These are phyloP conservation scores for Engystomops pustulosus DNA, from an alignment of 2,113 vertebrate species.

Conservation along the genomic window DNA sequence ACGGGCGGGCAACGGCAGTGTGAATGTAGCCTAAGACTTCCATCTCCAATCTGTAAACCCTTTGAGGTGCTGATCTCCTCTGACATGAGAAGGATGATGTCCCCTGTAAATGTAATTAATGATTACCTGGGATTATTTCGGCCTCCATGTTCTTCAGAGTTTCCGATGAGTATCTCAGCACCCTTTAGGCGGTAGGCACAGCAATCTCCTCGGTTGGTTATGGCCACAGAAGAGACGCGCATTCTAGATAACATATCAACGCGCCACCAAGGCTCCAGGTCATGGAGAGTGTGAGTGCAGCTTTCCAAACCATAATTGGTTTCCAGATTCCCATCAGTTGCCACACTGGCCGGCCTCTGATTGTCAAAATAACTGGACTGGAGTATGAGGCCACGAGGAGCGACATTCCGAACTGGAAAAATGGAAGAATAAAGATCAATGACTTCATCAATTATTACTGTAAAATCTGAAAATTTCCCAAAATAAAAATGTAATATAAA, in stretches of 20 bases:
- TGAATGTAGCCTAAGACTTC: no score
- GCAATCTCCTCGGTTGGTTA: constrained; percentile 22
- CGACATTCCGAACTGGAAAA: not conserved
- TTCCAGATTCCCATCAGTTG: not conserved
- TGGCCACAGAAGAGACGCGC: not conserved
- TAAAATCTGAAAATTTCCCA: no score
- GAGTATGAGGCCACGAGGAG: not conserved
- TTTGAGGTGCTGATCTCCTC: no score
- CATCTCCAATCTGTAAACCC: no score
- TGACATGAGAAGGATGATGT: no score
- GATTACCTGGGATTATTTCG: not conserved
- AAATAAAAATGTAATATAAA: no score
- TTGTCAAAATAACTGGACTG: not conserved
- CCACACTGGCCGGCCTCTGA: not conserved
- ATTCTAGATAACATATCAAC: not conserved
- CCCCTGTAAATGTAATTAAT: no score
- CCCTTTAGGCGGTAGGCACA: not conserved
- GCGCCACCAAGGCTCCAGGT: not conserved
- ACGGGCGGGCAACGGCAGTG: no score
- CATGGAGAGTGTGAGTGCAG: not conserved
- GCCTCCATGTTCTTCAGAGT: not conserved
- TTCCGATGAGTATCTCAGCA: constrained; percentile 11
- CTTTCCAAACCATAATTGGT: not conserved
- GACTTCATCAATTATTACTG: no score
- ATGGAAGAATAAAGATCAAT: not conserved